Evolutionary conservation across 2,113 vertebrate genomes (phyloP).

Genomic region (Halichoerus grypus): DNA sequence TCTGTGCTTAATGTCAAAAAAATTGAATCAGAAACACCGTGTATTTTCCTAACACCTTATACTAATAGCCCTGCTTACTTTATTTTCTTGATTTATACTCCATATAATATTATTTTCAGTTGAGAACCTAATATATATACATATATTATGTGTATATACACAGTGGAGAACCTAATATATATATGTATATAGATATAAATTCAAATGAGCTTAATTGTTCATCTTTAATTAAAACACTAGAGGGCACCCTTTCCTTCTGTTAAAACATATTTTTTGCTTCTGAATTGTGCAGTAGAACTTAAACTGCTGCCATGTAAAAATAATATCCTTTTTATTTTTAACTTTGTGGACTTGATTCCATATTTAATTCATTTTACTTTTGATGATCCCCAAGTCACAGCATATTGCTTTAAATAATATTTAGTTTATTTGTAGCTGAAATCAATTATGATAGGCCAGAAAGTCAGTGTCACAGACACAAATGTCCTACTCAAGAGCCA

Average conservation of each 20-base stretch:
- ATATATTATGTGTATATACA: too few species aligned
- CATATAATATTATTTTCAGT: background rate
- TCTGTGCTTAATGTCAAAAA: background rate
- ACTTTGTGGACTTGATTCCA: background rate
- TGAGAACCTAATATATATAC: background rate
- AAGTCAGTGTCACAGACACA: background rate
- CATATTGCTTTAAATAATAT: background rate
- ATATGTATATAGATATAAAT: background rate
- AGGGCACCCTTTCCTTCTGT: conserved; percentile 82
- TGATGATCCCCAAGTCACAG: background rate
- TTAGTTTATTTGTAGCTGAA: background rate
- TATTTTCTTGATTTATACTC: background rate
- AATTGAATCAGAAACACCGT: background rate
- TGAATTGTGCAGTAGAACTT: background rate
- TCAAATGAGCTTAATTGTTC: conserved; percentile 20
- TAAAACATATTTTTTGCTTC: conserved; percentile 1
- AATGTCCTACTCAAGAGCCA: background rate
- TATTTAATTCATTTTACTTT: background rate
- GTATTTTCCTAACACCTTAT: background rate
- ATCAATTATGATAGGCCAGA: background rate
- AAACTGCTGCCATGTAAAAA: background rate
- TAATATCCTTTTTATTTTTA: background rate
- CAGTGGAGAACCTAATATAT: background rate
- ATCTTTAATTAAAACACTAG: conserved; percentile 82
- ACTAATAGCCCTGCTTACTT: background rate